Conservation (phyloP, 2,888 invertebrate genomes). For the Salticus scenicus region DNA sequence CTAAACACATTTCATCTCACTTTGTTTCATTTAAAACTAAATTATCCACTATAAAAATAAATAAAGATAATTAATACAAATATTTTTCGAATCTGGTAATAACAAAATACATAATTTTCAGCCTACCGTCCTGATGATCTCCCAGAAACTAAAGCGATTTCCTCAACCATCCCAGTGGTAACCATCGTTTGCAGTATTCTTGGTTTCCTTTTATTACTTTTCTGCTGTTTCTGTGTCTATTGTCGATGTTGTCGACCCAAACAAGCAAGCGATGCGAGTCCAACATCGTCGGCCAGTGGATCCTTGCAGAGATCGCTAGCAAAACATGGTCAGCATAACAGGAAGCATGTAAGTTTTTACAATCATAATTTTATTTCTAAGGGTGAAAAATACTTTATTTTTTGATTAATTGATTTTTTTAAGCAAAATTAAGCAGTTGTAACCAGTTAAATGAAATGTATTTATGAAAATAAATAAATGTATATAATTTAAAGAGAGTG, state of each 20-base stretch:
- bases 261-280: not conserved
- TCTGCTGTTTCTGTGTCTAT: conserved; percentile 47
- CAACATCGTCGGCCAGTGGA: conserved; percentile 44
- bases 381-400: no score
- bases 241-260: conserved; percentile 60
- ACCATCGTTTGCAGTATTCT: conserved; percentile 47
- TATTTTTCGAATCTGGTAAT: no score
- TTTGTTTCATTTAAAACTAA: no score
- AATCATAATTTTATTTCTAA: no score
- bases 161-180: conserved; percentile 31
- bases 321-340: conserved; percentile 61
- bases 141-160: not conserved
- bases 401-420: no score
- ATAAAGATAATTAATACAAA: no score
- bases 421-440: no score
- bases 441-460: no score
- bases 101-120: not conserved
- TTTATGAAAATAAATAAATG: no score
- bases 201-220: conserved; percentile 19
- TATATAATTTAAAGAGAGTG: no score
- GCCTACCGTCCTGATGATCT: conserved; percentile 29
- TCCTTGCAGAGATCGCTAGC: conserved; percentile 54
- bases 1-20: no score
- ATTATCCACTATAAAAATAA: no score
- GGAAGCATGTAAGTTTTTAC: conserved; percentile 67